Conservation (phyloP, 2,797 vertebrate species). For the Danio kyathit region DNA sequence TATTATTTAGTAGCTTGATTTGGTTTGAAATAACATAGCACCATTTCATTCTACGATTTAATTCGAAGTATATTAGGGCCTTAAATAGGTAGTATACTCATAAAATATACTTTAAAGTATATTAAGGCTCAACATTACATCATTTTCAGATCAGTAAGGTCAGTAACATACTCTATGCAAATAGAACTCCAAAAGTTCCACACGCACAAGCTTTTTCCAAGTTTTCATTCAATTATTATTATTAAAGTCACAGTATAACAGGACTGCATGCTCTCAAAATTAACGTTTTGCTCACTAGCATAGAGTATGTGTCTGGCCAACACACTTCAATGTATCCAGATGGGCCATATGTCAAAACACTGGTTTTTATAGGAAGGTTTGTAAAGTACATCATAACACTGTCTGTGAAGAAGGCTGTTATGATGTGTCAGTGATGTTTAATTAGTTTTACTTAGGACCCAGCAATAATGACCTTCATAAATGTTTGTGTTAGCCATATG, state of each 20-base stretch:
- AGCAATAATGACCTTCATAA: neutral
- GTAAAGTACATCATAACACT: neutral
- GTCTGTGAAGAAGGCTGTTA: neutral
- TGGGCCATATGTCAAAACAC: neutral
- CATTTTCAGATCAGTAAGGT: neutral
- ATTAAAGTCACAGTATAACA: neutral
- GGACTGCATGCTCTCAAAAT: too few species aligned
- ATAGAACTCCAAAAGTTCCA: neutral
- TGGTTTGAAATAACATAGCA: too few species aligned
- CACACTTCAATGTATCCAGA: neutral
- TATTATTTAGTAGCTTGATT: too few species aligned
- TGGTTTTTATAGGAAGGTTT: neutral
- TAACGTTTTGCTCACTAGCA: neutral
- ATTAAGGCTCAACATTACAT: neutral
- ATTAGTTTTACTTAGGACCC: neutral
- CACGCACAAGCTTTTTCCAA: neutral
- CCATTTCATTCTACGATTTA: too few species aligned
- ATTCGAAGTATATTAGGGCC: too few species aligned
- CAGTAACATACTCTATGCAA: neutral
- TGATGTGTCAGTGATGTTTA: neutral
- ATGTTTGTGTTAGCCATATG: neutral
- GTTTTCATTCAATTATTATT: neutral
- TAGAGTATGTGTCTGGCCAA: constrained; percentile 25
- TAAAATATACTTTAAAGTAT: neutral
- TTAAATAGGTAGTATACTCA: neutral